A percentile compares a stretch with the other conserved stretches of the same genome.
Evolutionary conservation across 2,888 invertebrate genomes (phyloP).

Genomic region (Reticulitermes lucifugus): DNA sequence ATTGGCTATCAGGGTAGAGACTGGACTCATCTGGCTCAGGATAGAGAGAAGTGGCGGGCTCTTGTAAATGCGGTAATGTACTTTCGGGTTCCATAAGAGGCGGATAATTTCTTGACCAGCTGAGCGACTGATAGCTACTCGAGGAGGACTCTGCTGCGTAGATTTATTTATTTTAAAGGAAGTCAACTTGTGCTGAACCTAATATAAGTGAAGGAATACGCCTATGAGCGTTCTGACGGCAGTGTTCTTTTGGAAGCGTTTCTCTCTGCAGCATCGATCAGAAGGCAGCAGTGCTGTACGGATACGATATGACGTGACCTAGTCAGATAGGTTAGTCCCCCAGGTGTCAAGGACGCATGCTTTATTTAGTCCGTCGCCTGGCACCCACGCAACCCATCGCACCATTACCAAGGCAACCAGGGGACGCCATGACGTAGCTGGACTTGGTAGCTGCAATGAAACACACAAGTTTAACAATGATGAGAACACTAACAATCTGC

Average conservation of each 20-base stretch:
- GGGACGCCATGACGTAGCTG: conserved; percentile 30
- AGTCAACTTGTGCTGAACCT: too few species aligned
- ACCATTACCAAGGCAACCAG: conserved; percentile 14
- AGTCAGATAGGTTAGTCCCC: conserved; percentile 36
- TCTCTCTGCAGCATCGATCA: not conserved
- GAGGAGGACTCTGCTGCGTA: too few species aligned
- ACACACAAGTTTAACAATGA: not conserved
- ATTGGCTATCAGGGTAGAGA: too few species aligned
- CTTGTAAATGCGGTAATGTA: too few species aligned
- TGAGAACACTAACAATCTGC: not conserved
- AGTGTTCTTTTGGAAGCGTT: not conserved
- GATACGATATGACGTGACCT: conserved; percentile 28
- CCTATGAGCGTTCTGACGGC: not conserved
- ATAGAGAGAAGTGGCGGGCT: too few species aligned
- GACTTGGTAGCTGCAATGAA: not conserved
- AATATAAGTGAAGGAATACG: too few species aligned
- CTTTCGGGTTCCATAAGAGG: too few species aligned
- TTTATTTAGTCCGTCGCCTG: conserved; percentile 40
- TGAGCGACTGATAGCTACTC: too few species aligned
- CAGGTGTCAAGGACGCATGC: conserved; percentile 38
- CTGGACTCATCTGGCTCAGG: too few species aligned
- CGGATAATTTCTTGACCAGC: too few species aligned
- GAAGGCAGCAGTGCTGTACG: not conserved
- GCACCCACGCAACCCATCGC: conserved; percentile 39
- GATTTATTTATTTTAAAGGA: too few species aligned